These are phyloP conservation scores for Drosophila sp. DNA, from an alignment of 1,140 invertebrate genomes.

Conservation along the genomic window DNA sequence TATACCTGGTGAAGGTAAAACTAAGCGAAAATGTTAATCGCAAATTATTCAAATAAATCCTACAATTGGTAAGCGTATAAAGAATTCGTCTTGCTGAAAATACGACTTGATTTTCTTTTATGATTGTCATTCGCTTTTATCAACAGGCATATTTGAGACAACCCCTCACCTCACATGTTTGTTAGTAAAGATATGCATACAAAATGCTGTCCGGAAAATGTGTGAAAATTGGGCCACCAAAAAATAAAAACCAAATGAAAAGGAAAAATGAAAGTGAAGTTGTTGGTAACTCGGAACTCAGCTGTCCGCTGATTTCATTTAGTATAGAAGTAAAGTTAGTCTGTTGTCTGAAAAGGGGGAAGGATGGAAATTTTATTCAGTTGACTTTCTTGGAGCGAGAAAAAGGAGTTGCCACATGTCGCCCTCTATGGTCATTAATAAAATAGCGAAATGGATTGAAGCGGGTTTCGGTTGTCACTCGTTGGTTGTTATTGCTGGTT, in stretches of 20 bases:
- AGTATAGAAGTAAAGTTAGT: slow-evolving; percentile 31
- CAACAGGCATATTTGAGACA: slow-evolving; percentile 36
- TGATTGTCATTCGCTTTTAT: slow-evolving; percentile 44
- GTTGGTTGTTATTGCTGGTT: slow-evolving; percentile 27
- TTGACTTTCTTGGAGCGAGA: slow-evolving; percentile 18
- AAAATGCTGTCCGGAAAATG: slow-evolving; percentile 40
- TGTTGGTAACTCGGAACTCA: slow-evolving; percentile 14
- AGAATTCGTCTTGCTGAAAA: slow-evolving; percentile 5
- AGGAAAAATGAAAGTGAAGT: not conserved
- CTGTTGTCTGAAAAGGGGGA: slow-evolving; percentile 9
- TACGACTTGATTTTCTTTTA: slow-evolving; percentile 15
- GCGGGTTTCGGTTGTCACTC: slow-evolving; percentile 27
- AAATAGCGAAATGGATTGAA: slow-evolving; percentile 76
- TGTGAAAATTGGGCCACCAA: slow-evolving; percentile 41
- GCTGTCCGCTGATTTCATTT: slow-evolving; percentile 58
- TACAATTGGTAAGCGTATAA: slow-evolving; percentile 10
- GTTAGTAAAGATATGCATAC: slow-evolving; percentile 49
- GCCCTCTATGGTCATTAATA: slow-evolving; percentile 74
- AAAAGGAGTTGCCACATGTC: slow-evolving; percentile 13
- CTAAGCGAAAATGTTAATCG: too few species aligned
- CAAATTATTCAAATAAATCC: not conserved
- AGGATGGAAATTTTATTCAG: slow-evolving; percentile 57
- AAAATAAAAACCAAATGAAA: slow-evolving; percentile 9
- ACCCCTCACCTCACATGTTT: slow-evolving; percentile 23
- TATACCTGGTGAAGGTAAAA: too few species aligned